A percentile compares a stretch with the other conserved stretches of the same genome.
These are phyloP conservation scores for Lophius americanus DNA, from an alignment of 2,797 vertebrate genomes.

Conservation along the genomic window DNA sequence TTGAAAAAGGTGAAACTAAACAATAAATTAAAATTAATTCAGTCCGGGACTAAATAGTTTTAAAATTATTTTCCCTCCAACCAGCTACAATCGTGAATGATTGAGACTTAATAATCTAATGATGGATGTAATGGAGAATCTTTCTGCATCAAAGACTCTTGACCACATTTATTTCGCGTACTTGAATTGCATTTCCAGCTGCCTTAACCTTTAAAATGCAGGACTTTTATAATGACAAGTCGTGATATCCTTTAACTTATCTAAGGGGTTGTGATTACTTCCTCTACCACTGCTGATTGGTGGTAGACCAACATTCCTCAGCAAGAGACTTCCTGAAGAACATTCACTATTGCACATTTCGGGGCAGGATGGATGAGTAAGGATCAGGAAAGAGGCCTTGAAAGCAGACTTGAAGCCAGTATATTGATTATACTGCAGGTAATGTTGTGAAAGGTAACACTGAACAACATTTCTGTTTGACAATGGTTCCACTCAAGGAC, in stretches of 20 bases:
- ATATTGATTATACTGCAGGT: not conserved
- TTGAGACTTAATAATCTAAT: too few relatives aligned
- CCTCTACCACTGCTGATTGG: not conserved
- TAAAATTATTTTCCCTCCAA: too few relatives aligned
- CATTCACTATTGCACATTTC: not conserved
- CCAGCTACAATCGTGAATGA: too few relatives aligned
- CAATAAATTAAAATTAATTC: too few relatives aligned
- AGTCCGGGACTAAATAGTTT: too few relatives aligned
- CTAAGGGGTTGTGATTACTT: not conserved
- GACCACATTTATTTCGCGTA: not conserved
- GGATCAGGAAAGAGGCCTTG: not conserved
- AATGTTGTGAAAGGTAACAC: conserved; percentile 13
- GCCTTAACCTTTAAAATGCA: not conserved
- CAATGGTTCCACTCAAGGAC: conserved; percentile 15
- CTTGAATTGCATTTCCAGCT: not conserved
- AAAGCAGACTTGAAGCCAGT: conserved; percentile 7
- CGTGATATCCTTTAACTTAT: too few relatives aligned
- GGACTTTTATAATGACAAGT: not conserved
- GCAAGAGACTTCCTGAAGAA: not conserved
- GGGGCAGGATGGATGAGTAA: not conserved
- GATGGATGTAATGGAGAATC: too few relatives aligned
- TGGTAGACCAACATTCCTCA: not conserved
- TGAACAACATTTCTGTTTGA: conserved; percentile 9
- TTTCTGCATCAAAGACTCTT: not conserved
- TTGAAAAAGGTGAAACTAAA: too few relatives aligned